phyloP scores from a whole-genome alignment of 2,113 vertebrate genomes.

The Telmatochromis sp. region DNA sequence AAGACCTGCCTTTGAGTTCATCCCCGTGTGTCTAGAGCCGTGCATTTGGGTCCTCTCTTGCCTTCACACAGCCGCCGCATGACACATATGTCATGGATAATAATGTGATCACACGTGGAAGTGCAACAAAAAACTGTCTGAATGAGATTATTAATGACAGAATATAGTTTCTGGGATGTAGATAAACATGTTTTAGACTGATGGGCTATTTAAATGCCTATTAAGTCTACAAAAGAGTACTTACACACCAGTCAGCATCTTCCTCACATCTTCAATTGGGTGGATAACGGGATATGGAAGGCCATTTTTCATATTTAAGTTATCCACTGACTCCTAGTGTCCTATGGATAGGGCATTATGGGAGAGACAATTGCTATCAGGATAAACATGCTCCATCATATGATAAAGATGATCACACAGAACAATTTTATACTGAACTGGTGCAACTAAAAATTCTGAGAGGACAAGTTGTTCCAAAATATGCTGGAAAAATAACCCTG shows the following conservation, averaged over 20 bases:
- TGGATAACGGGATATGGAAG: background rate
- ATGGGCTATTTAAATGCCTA: background rate
- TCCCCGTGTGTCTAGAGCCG: too few species aligned
- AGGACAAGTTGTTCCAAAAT: background rate
- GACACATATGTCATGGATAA: background rate
- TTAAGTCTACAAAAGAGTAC: background rate
- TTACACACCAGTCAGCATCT: background rate
- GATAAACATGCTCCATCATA: background rate
- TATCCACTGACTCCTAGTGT: background rate
- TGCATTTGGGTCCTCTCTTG: too few species aligned
- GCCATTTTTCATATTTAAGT: background rate
- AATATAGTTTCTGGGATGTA: background rate
- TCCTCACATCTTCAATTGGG: background rate
- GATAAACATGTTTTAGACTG: background rate
- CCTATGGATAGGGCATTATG: background rate
- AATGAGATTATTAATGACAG: background rate
- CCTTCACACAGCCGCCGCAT: too few species aligned
- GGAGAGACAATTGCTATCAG: background rate
- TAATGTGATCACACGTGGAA: background rate
- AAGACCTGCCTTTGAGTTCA: too few species aligned
- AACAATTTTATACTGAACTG: background rate
- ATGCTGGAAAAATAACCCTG: background rate
- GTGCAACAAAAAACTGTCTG: background rate
- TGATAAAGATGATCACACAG: background rate
- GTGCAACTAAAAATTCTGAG: background rate